These are phyloP conservation scores for Phaethon lepturus DNA, from an alignment of 2,113 vertebrate genomes.

Conservation along the genomic window DNA sequence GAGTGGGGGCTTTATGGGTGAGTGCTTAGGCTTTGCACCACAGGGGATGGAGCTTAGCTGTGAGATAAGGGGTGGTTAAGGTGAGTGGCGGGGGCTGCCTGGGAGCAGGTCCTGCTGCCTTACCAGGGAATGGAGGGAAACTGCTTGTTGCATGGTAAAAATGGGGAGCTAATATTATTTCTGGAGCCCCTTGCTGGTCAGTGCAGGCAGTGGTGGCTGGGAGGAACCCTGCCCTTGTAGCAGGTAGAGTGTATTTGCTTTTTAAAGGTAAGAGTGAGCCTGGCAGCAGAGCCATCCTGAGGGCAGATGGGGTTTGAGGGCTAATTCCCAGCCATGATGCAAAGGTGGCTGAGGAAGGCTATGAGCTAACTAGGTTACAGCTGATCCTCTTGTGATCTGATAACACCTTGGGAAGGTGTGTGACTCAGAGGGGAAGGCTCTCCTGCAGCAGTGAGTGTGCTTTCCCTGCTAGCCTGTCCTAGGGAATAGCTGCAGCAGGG, in stretches of 20 bases:
- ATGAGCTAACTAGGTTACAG: neutral
- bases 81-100: too few species aligned
- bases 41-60: neutral
- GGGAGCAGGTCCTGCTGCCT: too few species aligned
- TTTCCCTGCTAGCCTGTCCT: neutral
- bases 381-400: neutral
- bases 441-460: rapidly evolving
- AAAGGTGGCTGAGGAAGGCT: neutral
- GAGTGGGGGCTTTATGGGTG: constrained; percentile 31
- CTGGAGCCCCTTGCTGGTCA: neutral
- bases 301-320: neutral
- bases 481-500: neutral
- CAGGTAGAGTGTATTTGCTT: neutral
- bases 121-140: rapidly evolving
- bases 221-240: neutral
- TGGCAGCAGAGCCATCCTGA: neutral
- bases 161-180: rapidly evolving
- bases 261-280: neutral
- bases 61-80: neutral
- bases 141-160: neutral
- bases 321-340: neutral
- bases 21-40: neutral
- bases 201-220: neutral
- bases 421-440: neutral
- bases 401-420: neutral